Evolutionary conservation across 2,797 vertebrate species (phyloP).

Genomic region (Octomys mimax): DNA sequence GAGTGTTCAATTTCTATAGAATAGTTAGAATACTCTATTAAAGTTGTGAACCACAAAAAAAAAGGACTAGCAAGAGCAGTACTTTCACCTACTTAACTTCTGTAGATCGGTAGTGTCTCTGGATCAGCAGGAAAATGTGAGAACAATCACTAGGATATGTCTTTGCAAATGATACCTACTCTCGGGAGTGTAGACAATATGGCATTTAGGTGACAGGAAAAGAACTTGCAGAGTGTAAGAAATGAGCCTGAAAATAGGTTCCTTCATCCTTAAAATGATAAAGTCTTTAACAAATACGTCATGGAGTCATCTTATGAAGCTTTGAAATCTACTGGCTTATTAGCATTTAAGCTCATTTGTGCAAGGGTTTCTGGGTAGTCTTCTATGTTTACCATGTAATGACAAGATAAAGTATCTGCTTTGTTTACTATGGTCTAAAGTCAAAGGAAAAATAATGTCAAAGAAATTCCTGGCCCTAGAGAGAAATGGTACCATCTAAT

Average conservation of each 20-base stretch:
- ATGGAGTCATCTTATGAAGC: background rate
- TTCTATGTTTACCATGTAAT: background rate
- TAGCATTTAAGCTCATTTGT: background rate
- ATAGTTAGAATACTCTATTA: too few relatives aligned
- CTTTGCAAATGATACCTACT: background rate
- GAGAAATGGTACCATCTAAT: background rate
- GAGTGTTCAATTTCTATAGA: too few relatives aligned
- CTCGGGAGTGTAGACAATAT: background rate
- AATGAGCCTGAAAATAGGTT: background rate
- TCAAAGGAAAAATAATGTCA: background rate
- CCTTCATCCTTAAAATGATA: background rate
- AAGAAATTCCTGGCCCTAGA: background rate
- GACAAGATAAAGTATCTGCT: background rate
- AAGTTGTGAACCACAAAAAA: too few relatives aligned
- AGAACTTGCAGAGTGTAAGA: background rate
- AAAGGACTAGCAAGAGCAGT: background rate
- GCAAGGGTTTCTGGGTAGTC: background rate
- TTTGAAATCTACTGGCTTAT: background rate
- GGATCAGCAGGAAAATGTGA: background rate
- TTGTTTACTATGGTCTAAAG: background rate
- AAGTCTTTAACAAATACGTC: background rate
- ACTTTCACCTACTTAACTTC: background rate
- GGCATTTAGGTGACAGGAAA: background rate
- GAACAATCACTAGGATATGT: background rate
- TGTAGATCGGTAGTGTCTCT: background rate